Evolutionary conservation across 1,140 invertebrate genomes (phyloP).

Genomic region (Papilio glaucus): DNA sequence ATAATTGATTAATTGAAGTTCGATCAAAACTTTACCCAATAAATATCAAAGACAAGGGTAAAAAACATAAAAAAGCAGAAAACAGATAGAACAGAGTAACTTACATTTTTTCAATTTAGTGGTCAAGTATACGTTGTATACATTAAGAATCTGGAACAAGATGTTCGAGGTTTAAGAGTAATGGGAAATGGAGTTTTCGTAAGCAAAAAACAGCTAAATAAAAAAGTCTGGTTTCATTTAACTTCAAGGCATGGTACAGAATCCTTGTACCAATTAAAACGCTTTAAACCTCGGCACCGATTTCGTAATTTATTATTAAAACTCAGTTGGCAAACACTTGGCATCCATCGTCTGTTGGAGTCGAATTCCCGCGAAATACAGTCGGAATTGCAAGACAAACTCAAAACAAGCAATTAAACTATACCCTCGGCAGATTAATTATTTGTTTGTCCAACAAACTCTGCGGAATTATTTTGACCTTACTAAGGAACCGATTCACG

Average conservation of each 20-base stretch:
- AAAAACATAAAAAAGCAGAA: too few relatives aligned
- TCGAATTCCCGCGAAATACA: slow-evolving; percentile 44
- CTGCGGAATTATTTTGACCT: slow-evolving; percentile 42
- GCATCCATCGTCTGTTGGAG: slow-evolving; percentile 40
- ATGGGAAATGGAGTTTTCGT: too few relatives aligned
- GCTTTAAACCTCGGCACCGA: slow-evolving; percentile 15
- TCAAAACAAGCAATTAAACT: slow-evolving; percentile 74
- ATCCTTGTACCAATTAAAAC: not conserved
- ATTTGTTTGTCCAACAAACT: slow-evolving; percentile 68
- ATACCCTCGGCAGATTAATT: slow-evolving; percentile 64
- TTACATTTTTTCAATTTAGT: too few relatives aligned
- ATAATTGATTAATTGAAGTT: too few relatives aligned
- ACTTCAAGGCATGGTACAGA: not conserved
- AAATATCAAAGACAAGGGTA: too few relatives aligned
- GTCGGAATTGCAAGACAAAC: slow-evolving; percentile 57
- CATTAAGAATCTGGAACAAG: too few relatives aligned
- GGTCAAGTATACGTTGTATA: too few relatives aligned
- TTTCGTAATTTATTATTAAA: slow-evolving; percentile 41
- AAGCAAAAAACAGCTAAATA: too few relatives aligned
- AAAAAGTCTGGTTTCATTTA: not conserved
- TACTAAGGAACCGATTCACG: slow-evolving; percentile 41
- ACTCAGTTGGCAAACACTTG: slow-evolving; percentile 36
- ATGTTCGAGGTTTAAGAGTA: too few relatives aligned
- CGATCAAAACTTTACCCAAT: too few relatives aligned
- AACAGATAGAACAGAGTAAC: too few relatives aligned